Evolutionary conservation across 2,888 invertebrate genomes (phyloP), one percentile per base, ranked within the genome.

Genomic region (Drosophila neoperkinsi): DNA sequence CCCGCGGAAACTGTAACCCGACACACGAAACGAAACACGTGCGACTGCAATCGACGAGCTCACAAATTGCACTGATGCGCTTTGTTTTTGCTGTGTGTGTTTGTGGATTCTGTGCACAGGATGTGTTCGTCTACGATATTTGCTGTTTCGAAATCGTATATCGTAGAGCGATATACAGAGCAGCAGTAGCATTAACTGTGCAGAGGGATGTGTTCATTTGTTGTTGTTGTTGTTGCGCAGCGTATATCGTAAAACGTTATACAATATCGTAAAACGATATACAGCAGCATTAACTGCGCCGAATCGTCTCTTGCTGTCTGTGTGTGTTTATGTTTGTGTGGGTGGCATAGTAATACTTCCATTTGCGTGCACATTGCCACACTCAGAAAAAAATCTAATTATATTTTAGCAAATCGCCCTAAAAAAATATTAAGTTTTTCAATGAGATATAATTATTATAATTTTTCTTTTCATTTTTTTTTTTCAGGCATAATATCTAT

Each of bases 1-100:
- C 87, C 71, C 82, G 72, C 82, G 81, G 66, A 71, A 65, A 16
- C 16, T 1, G 25, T 16, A 28, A 4, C 9, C 4, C 25, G 16
- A 46, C 16, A 25, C 16, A 33, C 69, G n/a, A 56, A 55, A 49
- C 49, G 36, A 51, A 66, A 31, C 61, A 64, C 76, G 68, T 62
- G 60, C 64, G 84, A 84, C 82, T 90, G 82, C 87, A 82, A 64
- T 71, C 41, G 21, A 63, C 65, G 84, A 90, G 79, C 89, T 84
- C 87, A 84, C 90, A 79, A 82, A 75, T 77, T 90, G 92, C 91
- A 91, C 92, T 92, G 90, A 81, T 74, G 76, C 74, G 74, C 64
- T 63, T 43, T 21, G 59, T 21, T 46, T 46, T 46, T 16, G 16
- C 18, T n/a, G 25, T 71, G 52, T 72, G 87, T 89, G 83, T 81